Base-by-base conservation (phyloP, 2,113 vertebrate genomes). In the Corydoras maculifer region DNA sequence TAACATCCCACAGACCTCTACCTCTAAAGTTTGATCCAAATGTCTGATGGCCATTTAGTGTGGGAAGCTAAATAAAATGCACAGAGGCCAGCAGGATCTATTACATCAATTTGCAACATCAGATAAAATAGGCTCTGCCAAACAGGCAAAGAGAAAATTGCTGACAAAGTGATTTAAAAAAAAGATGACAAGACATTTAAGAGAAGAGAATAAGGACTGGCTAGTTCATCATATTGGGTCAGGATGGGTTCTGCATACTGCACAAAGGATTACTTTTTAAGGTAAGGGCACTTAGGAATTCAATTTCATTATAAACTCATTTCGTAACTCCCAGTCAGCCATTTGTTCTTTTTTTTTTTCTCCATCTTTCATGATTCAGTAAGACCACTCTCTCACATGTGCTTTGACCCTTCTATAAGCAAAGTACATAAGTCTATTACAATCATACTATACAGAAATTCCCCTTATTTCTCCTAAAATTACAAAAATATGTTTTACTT, bases 21-120 rank as follows among this genome's bases (percentile, higher is more conserved):
- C 54, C 66, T 67, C 67, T 12, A 11, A 60, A 69, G 70, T 12
- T 30, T 9, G 65, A 12, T 43, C 35, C 68, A 65, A 57, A 75
- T 54, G 48, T 58, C 76, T 63, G 70, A 58, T 29, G 48, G 63
- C 65, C 29, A 66, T 62, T 76, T 69, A 65, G 13, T 30, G 48
- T 13, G 48, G 51, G 60, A 15, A 66, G 58, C 35, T 43, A 65
- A 71, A 70, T 58, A 80, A 66, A 75, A 77, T 58, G 69, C 59
- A 72, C 64, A 62, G 60, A 63, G 72, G 55, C 58, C 64, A 69
- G 57, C 69, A 61, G 65, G 61, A 9, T 54, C 57, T 67, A 74
- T 76, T 79, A 76, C 69, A 76, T 68, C 63, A 74, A 74, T 76
- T 76, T 71, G 68, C 74, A 59, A 54, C 71, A 59, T 70, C 49